Base-by-base conservation (phyloP, 2,113 vertebrate species). In the Malurus cyaneus region DNA sequence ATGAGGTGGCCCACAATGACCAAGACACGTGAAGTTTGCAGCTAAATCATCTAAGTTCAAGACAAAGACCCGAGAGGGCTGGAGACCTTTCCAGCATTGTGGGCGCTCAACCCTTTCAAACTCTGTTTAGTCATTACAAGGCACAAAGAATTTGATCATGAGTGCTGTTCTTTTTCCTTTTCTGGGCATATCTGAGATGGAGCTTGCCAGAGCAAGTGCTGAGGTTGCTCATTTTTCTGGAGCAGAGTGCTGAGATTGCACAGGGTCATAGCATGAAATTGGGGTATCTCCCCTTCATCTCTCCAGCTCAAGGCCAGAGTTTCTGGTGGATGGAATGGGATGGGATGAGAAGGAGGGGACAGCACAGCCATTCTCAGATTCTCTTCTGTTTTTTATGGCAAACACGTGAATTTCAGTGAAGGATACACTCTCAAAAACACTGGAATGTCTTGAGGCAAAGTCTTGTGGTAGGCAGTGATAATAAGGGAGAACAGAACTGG, bases 151-250 rank as follows among this genome's bases (percentile, higher is more conserved):
- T 83, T 62, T 5, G 41, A 95, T 70, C 0, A 2, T 3, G 42
- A 94, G 77, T 9, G 7, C 24, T 69, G 46, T 0, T 61, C n/a
- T 93, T 80, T 54, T 88, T 92, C 96, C 95, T 96, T 96, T 96
- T 96, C 94, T 96, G 96, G 96, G 94, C 96, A 96, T 96, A 93
- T 80, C 90, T 80, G 90, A 42, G 82, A 50, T 14, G 31, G 29
- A 94, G 95, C 95, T 94, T 96, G 96, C 90, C 92, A 92, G 88
- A 94, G 94, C 94, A 96, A 94, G 92, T 80, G 95, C 94, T 96
- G 94, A 96, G 82, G 34, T 80, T 92, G 87, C 89, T 89, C 14
- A 23, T 1, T 94, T 93, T 93, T 82, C 88, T 93, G 80, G 83
- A 72, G 42, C 91, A 93, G 29, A 92, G 86, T 92, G 94, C 95